Percentiles rank a stretch among this genome's conserved stretches.
These are phyloP conservation scores for Stichodactyla helianthus DNA, from an alignment of 64 coral and sea anemone genomes.

Conservation along the genomic window DNA sequence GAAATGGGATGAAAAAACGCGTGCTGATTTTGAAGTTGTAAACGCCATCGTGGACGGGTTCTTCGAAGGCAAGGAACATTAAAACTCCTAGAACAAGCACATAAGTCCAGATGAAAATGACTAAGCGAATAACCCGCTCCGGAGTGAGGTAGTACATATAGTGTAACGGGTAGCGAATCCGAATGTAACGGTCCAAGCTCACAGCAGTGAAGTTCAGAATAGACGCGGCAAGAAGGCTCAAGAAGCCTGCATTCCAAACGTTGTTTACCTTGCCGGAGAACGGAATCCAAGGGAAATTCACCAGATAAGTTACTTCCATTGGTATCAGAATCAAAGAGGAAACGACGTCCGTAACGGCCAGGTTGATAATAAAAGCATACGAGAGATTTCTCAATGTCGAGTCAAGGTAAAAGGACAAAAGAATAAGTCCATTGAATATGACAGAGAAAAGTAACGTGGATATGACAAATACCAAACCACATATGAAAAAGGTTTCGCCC, in stretches of 20 bases:
- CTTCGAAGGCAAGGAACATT: conserved; percentile 52
- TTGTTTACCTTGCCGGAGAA: conserved; percentile 35
- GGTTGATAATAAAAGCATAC: conserved; percentile 55
- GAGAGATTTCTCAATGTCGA: conserved; percentile 26
- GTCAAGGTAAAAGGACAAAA: conserved; percentile 1
- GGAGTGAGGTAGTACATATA: conserved; percentile 31
- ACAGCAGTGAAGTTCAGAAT: conserved; percentile 64
- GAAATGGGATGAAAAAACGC: conserved; percentile 39
- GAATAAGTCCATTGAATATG: conserved; percentile 1
- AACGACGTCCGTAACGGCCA: conserved; percentile 45
- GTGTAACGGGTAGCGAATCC: conserved; percentile 42
- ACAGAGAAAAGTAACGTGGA: neutral
- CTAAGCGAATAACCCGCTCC: neutral
- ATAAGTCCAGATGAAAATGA: conserved; percentile 43
- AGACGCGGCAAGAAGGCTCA: conserved; percentile 37
- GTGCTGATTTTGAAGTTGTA: conserved; percentile 23
- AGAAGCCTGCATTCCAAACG: conserved; percentile 41
- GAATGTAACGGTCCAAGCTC: conserved; percentile 42
- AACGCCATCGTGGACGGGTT: conserved; percentile 3
- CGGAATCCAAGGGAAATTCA: conserved; percentile 40
- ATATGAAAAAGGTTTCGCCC: neutral
- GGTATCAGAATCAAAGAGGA: conserved; percentile 38
- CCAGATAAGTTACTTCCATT: conserved; percentile 38
- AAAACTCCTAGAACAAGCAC: conserved; percentile 15
- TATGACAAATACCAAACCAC: neutral